Evolutionary conservation across 2,888 invertebrate species (phyloP).

Genomic region (Mamestra brassicae): DNA sequence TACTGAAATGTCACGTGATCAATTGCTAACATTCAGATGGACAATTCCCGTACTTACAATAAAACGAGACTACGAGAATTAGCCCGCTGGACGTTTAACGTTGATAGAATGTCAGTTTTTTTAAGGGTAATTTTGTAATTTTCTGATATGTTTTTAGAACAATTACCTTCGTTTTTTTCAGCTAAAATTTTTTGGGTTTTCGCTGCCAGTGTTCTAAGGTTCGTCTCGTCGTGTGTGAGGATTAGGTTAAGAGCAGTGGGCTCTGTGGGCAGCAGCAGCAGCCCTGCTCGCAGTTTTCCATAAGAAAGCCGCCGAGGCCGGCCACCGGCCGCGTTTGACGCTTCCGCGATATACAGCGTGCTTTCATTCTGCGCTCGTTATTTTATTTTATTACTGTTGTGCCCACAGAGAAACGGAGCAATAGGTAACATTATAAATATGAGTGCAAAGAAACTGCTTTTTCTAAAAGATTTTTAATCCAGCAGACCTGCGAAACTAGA

Average conservation of each 20-base stretch:
- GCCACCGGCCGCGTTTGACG: conserved; percentile 75
- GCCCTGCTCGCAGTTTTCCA: conserved; percentile 74
- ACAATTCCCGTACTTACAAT: no score
- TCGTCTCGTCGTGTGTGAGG: conserved; percentile 14
- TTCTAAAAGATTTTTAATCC: no score
- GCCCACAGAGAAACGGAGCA: no score
- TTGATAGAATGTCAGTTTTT: no score
- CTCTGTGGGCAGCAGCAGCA: conserved; percentile 49
- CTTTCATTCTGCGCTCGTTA: neutral
- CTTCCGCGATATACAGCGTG: conserved; percentile 78
- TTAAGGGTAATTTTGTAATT: no score
- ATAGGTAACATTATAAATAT: no score
- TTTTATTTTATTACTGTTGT: conserved; percentile 11
- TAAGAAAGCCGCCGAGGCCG: conserved; percentile 77
- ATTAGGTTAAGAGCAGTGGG: conserved; percentile 29
- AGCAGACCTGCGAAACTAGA: no score
- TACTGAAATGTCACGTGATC: neutral
- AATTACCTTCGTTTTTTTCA: neutral
- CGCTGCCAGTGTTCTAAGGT: neutral
- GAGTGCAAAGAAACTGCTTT: no score
- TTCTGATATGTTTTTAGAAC: no score
- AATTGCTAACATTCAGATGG: neutral
- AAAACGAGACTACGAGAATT: no score
- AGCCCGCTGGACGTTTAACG: no score
- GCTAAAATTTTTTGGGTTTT: neutral